Percentiles rank a stretch among this genome's conserved stretches.
phyloP scores from a whole-genome alignment of 2,888 invertebrate species.

The Drosophila ustulata region DNA sequence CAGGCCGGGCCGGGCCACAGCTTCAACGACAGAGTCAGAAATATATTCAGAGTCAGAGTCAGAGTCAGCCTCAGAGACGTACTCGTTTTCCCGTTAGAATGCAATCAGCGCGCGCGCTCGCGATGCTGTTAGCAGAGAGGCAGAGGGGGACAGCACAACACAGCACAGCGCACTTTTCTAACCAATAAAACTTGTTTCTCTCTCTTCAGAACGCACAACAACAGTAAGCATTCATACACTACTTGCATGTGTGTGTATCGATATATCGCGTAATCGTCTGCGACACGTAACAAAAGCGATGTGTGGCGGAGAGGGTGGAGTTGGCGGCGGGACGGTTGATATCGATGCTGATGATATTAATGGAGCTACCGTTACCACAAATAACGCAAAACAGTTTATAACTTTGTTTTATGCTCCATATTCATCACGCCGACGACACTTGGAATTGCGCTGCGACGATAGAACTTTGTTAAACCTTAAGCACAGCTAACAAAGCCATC shows the following conservation, averaged over 20 bases:
- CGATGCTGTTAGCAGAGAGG: slow-evolving; percentile 63
- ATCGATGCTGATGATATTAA: slow-evolving; percentile 15
- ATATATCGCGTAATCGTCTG: slow-evolving; percentile 71
- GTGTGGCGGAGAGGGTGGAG: neutral
- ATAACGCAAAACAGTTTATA: slow-evolving; percentile 37
- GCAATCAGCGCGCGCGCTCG: slow-evolving; percentile 82
- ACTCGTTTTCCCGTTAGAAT: slow-evolving; percentile 85
- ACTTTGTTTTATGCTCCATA: slow-evolving; percentile 17
- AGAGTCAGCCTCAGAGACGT: slow-evolving; percentile 55
- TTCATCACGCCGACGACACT: slow-evolving; percentile 1
- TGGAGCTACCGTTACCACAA: slow-evolving; percentile 36
- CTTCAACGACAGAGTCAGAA: slow-evolving; percentile 19
- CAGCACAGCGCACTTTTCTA: slow-evolving; percentile 66
- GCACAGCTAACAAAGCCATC: slow-evolving; percentile 67
- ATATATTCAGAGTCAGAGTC: slow-evolving; percentile 20
- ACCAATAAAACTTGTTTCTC: slow-evolving; percentile 73
- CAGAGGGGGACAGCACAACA: too few relatives aligned
- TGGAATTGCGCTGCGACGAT: slow-evolving; percentile 22
- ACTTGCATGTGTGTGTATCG: slow-evolving; percentile 13
- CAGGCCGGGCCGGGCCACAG: slow-evolving; percentile 42
- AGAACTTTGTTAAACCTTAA: slow-evolving; percentile 71
- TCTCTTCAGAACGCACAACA: slow-evolving; percentile 46
- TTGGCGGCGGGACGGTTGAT: slow-evolving; percentile 9
- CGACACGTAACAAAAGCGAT: slow-evolving; percentile 59
- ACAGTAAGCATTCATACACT: neutral